These are phyloP conservation scores for Cataglyphis livida DNA, from an alignment of 2,888 invertebrate species.

Conservation along the genomic window DNA sequence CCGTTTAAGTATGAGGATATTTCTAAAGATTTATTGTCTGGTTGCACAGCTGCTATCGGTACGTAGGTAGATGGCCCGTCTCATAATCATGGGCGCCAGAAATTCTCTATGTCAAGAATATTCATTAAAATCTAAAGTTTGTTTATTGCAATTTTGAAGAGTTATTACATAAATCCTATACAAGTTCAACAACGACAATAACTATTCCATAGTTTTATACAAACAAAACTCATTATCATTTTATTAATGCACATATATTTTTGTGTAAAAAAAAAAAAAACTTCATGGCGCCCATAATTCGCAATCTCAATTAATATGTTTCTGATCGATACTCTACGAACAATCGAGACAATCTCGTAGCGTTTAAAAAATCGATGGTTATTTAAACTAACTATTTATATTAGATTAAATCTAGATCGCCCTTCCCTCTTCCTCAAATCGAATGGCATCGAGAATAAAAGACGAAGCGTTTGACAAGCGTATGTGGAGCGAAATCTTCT, in stretches of 20 bases:
- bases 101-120: neutral
- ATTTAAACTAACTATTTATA: slow-evolving; percentile 20
- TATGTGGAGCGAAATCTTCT: neutral
- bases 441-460: slow-evolving; percentile 41
- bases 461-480: slow-evolving; percentile 45
- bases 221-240: slow-evolving; percentile 5
- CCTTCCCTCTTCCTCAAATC: neutral
- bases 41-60: slow-evolving; percentile 39
- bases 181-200: neutral
- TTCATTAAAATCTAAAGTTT: slow-evolving; percentile 17
- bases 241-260: neutral
- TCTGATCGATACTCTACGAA: slow-evolving; percentile 12
- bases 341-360: slow-evolving; percentile 14
- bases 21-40: slow-evolving; percentile 53
- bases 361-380: neutral
- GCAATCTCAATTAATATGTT: neutral
- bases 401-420: slow-evolving; percentile 23
- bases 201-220: neutral
- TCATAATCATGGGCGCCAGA: slow-evolving; percentile 1
- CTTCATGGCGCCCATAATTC: neutral
- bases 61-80: neutral
- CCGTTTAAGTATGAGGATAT: slow-evolving; percentile 39
- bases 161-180: slow-evolving; percentile 29
- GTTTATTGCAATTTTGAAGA: slow-evolving; percentile 25
- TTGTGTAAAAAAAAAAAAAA: neutral